Evolutionary conservation across 2,888 invertebrate genomes (phyloP).

Genomic region (Hirtodrosophila trivittata): DNA sequence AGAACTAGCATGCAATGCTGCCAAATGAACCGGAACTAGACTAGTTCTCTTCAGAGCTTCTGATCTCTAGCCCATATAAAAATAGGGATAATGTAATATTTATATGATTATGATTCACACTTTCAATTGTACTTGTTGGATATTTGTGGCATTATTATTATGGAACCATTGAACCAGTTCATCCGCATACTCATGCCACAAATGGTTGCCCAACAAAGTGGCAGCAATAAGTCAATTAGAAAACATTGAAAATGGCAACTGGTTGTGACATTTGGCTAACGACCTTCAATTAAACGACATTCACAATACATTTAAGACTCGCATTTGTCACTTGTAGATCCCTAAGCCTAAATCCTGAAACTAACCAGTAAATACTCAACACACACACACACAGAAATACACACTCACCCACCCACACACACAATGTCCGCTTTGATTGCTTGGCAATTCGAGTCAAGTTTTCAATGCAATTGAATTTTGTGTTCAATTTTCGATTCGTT

Average conservation of each 20-base stretch:
- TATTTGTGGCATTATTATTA: too few species aligned
- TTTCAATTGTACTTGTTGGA: too few species aligned
- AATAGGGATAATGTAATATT: too few species aligned
- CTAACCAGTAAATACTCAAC: background rate
- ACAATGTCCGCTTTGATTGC: slow-evolving; percentile 29
- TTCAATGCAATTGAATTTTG: slow-evolving; percentile 47
- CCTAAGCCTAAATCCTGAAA: background rate
- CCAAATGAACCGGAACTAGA: too few species aligned
- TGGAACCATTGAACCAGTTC: slow-evolving; percentile 3
- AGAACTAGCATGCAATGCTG: too few species aligned
- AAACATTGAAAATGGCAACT: slow-evolving; percentile 44
- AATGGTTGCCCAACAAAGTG: too few species aligned
- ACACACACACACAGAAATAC: slow-evolving; percentile 1
- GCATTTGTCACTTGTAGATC: background rate
- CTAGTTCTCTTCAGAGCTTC: too few species aligned
- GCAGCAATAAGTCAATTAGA: slow-evolving; percentile 56
- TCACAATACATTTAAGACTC: background rate
- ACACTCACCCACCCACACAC: slow-evolving; percentile 6
- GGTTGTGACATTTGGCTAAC: slow-evolving; percentile 28
- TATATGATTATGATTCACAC: too few species aligned
- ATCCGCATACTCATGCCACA: slow-evolving; percentile 28
- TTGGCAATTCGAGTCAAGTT: slow-evolving; percentile 31
- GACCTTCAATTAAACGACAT: background rate
- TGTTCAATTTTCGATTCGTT: slow-evolving; percentile 35
- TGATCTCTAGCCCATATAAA: too few species aligned